phyloP scores from a whole-genome alignment of 2,113 vertebrate species.

The Hylia prasina region DNA sequence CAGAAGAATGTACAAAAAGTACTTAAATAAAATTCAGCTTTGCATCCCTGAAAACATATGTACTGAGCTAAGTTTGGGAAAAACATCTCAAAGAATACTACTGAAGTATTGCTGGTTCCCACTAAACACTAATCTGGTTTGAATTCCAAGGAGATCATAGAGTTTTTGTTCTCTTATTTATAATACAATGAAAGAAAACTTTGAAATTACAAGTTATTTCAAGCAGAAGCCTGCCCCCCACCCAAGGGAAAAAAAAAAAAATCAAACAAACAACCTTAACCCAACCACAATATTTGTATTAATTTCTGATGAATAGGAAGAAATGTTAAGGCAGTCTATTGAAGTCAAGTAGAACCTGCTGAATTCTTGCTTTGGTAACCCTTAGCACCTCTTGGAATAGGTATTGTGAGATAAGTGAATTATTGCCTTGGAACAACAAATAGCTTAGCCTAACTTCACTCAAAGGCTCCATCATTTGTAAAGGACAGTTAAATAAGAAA shows the following conservation, averaged over 20 bases:
- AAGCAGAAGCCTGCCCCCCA: neutral
- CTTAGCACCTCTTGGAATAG: neutral
- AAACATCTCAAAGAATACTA: neutral
- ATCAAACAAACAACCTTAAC: neutral
- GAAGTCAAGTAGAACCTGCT: neutral
- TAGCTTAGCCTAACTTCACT: neutral
- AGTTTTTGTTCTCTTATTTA: neutral
- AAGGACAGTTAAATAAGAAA: neutral
- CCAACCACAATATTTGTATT: neutral
- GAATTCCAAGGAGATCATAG: neutral
- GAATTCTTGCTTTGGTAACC: neutral
- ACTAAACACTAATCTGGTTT: neutral
- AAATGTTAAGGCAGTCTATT: neutral
- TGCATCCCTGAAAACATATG: accelerated
- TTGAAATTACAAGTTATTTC: neutral
- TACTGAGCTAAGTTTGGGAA: neutral
- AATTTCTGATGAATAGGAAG: neutral
- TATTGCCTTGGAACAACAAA: neutral
- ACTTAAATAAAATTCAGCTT: neutral
- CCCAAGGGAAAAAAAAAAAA: neutral
- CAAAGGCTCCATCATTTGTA: neutral
- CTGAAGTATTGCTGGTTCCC: neutral
- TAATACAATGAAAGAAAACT: neutral
- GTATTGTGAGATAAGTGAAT: neutral
- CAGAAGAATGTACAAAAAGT: neutral